phyloP scores from a whole-genome alignment of 1,140 invertebrate genomes.

The Myzus persicae region DNA sequence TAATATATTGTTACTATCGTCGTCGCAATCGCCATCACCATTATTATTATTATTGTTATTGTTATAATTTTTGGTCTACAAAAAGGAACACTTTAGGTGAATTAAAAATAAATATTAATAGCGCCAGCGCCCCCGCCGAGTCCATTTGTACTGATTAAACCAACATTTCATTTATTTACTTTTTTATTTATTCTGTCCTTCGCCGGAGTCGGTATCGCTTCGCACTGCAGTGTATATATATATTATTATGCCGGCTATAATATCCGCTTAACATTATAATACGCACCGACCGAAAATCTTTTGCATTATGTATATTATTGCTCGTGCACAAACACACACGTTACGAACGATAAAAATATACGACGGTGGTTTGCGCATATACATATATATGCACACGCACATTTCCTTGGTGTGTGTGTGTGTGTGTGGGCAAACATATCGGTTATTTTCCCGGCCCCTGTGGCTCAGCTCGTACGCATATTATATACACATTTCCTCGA shows the following conservation, averaged over 20 bases:
- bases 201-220: background rate
- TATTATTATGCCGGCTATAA: background rate
- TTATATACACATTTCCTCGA: too few relatives aligned
- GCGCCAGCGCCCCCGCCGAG: background rate
- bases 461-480: background rate
- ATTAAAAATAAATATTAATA: constrained; percentile 53
- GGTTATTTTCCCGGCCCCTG: background rate
- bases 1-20: background rate
- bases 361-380: background rate
- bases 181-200: background rate
- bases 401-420: too few relatives aligned
- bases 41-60: background rate
- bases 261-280: constrained; percentile 10
- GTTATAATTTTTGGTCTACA: background rate
- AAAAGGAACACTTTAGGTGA: constrained; percentile 22
- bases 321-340: background rate
- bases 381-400: too few relatives aligned
- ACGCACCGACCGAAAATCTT: background rate
- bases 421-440: background rate
- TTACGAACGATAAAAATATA: constrained; percentile 33
- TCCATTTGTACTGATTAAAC: constrained; percentile 54
- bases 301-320: constrained; percentile 46
- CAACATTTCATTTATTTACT: constrained; percentile 31
- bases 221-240: background rate
- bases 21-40: background rate